Base-by-base conservation (phyloP, 2,888 invertebrate species). In the Pseudococcus longispinus region DNA sequence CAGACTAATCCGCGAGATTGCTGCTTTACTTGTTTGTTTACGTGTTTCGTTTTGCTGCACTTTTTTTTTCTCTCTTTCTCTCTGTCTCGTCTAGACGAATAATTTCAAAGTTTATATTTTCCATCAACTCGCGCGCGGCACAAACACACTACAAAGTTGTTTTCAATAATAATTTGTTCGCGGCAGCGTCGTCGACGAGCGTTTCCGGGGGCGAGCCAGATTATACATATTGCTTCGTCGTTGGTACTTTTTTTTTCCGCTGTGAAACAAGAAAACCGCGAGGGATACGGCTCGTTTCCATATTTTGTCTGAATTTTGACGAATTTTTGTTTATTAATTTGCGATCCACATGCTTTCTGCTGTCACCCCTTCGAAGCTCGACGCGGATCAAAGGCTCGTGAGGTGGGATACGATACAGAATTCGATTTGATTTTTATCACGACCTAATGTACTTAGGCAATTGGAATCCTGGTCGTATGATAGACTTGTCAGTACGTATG, bases 1-100 rank as follows among this genome's bases (percentile, higher is more conserved):
- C 88, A 87, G 88, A 87, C 85, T 87, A 87, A 87, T 87, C 84
- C 88, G 87, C 87, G 87, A 87, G 85, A 83, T 88, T 87, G 87
- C 82, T 87, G 83, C 55, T 83, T 74, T 84, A 51, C 83, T 84
- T 87, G 74, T 87, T 87, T 87, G 84, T 87, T 87, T 87, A 84
- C 87, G 70, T 86, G 86, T 86, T 86, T 86, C 86, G 86, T 86
- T 86, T 86, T 77, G 80, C 51, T 86, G 86, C 86, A 51, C 23
- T 51, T 51, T 51, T 86, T 86, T 85, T 80, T 29, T 29, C 70
- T 42, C 74, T 85, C 85, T 74, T 32, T 42, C 84, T 84, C 84
- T 32, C 84, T 42, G 37, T 46, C 70, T 42, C 77, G 86, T 86
- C 86, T 86, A 86, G 86, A 86, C 86, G 86, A 86, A 86, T 86